Conservation (phyloP, 2,113 vertebrate genomes). For the Penelope pileata region DNA sequence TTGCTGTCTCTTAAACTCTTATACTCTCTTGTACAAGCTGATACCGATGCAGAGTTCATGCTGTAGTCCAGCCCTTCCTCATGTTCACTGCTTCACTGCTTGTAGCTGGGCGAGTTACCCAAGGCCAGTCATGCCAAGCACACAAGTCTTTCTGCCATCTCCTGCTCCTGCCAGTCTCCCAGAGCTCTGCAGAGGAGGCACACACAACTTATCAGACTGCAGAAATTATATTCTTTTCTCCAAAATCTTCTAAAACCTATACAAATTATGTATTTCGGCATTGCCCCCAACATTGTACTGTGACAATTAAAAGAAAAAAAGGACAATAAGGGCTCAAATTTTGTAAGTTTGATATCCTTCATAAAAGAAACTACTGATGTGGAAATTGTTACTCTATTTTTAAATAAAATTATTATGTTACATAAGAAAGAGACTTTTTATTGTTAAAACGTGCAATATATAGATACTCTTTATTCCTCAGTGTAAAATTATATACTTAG, state of each 20-base stretch:
- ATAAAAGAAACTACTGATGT: neutral
- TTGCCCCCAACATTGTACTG: neutral
- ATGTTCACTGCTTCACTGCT: neutral
- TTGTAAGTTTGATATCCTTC: neutral
- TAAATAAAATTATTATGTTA: neutral
- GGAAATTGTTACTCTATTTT: neutral
- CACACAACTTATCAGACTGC: neutral
- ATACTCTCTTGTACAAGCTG: fast-evolving
- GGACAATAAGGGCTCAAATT: neutral
- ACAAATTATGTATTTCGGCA: neutral
- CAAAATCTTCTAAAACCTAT: neutral
- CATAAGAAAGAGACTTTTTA: neutral
- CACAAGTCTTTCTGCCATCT: fast-evolving
- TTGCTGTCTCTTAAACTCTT: fast-evolving
- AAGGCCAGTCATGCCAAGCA: neutral
- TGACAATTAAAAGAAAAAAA: neutral
- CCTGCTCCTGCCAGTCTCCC: fast-evolving
- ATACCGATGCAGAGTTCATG: neutral
- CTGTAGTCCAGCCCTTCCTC: neutral
- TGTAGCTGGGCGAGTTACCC: fast-evolving
- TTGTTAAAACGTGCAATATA: neutral
- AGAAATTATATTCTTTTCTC: neutral
- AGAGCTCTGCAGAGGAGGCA: neutral
- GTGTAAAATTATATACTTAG: neutral
- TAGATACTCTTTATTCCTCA: neutral